Base-by-base conservation (phyloP, 2,797 vertebrate species). In the Cheirogaleus major region DNA sequence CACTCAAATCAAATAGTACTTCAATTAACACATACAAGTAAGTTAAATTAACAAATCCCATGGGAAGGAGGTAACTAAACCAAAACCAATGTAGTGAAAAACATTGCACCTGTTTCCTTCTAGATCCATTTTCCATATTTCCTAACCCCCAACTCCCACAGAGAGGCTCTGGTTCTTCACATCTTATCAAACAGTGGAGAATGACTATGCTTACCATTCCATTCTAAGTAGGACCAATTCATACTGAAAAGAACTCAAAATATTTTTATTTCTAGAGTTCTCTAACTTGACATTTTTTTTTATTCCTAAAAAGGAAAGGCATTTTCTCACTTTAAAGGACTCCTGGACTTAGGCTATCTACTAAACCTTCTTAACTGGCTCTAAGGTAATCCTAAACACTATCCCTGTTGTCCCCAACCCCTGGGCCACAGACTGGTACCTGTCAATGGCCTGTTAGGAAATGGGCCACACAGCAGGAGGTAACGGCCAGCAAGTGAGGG, bases 201-300 rank as follows among this genome's bases (percentile, higher is more conserved):
- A 78, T 43, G 20, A 35, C 70, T 79, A 30, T 2, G 78, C 18
- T 78, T 89, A 79, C 20, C 27, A 70, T 63, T 52, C 45, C 14
- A 70, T 25, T 91, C 92, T 59, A 91, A 83, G 75, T 20, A 57
- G 41, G 35, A 83, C 30, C 76, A 81, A 89, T 20, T 83, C 63
- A 61, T 23, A 81, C n/a, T 35, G 63, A 81, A 72, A 8, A 88
- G 61, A 91, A 95, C 67, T 73, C 14, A 78, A 90, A 73, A 45
- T 57, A 38, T 65, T 94, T 88, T 89, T 41, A 76, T 79, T 80
- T 86, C 70, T 80, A 82, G 81, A 94, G 57, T 13, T 79, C n/a
- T 38, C 41, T 67, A 91, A 73, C 45, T 89, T 10, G 72, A 93
- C 93, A 89, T 59, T 15, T 45, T 15, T 45, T 32, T 95, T 75